Conservation (phyloP, 2,113 vertebrate species). For the Pluvialis apricaria region DNA sequence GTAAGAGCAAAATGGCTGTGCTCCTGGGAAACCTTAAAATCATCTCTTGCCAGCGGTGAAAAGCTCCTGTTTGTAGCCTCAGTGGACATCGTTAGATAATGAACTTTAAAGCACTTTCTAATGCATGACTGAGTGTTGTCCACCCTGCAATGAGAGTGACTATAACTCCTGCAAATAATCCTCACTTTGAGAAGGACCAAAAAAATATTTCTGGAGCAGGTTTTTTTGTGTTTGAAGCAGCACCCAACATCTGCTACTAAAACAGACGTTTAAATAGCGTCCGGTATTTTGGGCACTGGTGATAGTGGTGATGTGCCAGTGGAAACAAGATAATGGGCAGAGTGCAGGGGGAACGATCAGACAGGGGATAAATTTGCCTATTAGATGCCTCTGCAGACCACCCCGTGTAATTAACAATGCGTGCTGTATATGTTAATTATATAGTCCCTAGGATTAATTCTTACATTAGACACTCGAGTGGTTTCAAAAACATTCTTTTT, state of each 20-base stretch:
- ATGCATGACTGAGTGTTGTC: slow-evolving; percentile 7
- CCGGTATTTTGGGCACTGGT: not conserved
- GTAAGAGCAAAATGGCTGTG: not conserved
- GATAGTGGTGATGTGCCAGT: not conserved
- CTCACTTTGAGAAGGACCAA: not conserved
- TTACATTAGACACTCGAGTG: not conserved
- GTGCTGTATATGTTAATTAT: slow-evolving; percentile 4
- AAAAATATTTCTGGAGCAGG: not conserved
- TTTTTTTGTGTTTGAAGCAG: not conserved
- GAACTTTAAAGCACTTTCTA: slow-evolving; percentile 1
- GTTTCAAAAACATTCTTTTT: not conserved
- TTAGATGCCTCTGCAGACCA: slow-evolving; percentile 13
- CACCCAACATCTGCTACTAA: too few relatives aligned
- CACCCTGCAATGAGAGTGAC: not conserved
- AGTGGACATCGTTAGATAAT: not conserved
- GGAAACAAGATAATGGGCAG: not conserved
- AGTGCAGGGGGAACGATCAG: not conserved
- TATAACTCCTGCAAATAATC: not conserved
- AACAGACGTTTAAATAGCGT: not conserved
- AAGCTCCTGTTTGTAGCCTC: not conserved
- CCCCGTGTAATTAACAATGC: not conserved
- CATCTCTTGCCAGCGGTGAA: not conserved
- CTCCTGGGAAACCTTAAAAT: not conserved
- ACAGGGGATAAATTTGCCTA: not conserved
- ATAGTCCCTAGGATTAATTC: not conserved